Evolutionary conservation across 2,113 vertebrate genomes (phyloP).

Genomic region (Eulemur macaco): DNA sequence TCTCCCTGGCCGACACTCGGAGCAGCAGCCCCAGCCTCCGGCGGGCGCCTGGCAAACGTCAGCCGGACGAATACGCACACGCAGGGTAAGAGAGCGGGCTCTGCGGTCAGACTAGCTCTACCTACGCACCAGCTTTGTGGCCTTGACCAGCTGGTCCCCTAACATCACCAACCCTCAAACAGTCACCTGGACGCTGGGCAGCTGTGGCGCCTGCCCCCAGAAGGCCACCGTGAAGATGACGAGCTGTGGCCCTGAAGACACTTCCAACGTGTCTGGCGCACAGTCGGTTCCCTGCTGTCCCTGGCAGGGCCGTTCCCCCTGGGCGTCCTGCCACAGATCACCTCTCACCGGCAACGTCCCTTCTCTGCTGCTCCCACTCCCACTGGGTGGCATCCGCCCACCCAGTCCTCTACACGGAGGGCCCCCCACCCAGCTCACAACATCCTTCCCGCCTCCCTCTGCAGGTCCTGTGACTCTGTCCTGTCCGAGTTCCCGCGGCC

Average conservation of each 20-base stretch:
- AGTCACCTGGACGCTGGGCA: not conserved
- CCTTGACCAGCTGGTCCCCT: rapidly evolving
- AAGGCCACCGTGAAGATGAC: not conserved
- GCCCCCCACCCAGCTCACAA: not conserved
- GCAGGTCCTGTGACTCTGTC: rapidly evolving
- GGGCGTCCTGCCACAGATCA: not conserved
- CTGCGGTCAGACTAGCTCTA: rapidly evolving
- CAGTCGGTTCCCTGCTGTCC: not conserved
- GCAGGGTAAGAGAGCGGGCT: rapidly evolving
- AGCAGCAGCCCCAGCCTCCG: not conserved
- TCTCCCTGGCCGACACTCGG: rapidly evolving
- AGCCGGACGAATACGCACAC: rapidly evolving
- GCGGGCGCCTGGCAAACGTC: rapidly evolving
- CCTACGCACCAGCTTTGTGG: too few relatives aligned
- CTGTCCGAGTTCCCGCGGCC: not conserved
- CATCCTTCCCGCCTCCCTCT: rapidly evolving
- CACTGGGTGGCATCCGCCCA: not conserved
- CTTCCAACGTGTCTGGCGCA: too few relatives aligned
- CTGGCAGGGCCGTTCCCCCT: not conserved
- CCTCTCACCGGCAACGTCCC: not conserved
- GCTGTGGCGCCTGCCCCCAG: rapidly evolving
- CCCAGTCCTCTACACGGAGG: rapidly evolving
- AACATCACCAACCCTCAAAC: not conserved
- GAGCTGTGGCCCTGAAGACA: not conserved
- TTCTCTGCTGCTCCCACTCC: not conserved